Conservation (phyloP, 2,113 vertebrate species). For the Lampris incognitus region DNA sequence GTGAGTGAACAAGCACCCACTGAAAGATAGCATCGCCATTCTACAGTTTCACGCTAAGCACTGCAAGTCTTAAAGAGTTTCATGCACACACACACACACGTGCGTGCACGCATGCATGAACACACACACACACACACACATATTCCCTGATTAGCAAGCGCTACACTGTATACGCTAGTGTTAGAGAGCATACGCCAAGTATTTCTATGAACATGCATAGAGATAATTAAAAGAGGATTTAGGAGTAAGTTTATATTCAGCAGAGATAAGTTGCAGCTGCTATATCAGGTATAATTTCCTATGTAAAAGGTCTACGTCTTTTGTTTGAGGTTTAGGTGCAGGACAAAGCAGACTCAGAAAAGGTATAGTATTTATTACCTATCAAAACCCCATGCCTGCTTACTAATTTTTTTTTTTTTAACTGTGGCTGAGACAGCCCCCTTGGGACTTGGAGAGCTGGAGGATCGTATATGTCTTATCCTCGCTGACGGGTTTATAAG, state of each 20-base stretch:
- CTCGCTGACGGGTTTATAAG: conserved; percentile 53
- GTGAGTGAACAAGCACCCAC: neutral
- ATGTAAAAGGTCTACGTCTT: conserved; percentile 12
- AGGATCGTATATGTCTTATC: conserved; percentile 2
- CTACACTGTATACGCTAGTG: neutral
- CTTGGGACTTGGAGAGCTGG: neutral
- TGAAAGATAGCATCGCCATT: neutral
- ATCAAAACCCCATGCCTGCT: neutral
- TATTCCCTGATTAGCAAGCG: conserved; percentile 21
- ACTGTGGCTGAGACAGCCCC: neutral
- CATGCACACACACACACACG: neutral
- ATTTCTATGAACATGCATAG: neutral
- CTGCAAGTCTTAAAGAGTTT: neutral
- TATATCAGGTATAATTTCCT: neutral
- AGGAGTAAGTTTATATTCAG: conserved; percentile 24
- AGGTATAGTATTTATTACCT: conserved; percentile 15
- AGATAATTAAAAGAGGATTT: neutral
- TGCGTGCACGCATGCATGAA: too few species aligned
- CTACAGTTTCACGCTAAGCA: conserved; percentile 1
- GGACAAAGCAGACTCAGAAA: conserved; percentile 10
- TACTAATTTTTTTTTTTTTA: neutral
- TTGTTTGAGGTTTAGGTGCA: conserved; percentile 14
- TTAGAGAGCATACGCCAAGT: neutral
- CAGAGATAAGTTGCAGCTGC: conserved; percentile 4
- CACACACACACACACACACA: neutral